Percentiles rank a stretch among this genome's conserved stretches.
Conservation (phyloP, 2,113 vertebrate genomes). For the Percopsis transmontana region DNA sequence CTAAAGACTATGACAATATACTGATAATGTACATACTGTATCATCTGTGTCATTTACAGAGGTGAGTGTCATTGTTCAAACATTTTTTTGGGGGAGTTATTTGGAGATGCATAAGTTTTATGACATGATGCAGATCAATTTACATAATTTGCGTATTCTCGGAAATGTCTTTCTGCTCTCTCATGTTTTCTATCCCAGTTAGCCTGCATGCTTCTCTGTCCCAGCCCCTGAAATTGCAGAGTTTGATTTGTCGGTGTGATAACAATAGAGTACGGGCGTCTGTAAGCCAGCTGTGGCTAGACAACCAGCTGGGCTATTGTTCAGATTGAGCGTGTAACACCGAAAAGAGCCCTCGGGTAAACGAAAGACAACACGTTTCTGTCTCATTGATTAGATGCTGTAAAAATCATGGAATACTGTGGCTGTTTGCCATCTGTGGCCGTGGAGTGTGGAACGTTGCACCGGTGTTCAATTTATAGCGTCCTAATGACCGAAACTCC, state of each 20-base stretch:
- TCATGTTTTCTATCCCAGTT: neutral
- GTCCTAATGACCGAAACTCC: neutral
- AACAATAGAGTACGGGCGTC: too few species aligned
- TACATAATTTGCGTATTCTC: too few species aligned
- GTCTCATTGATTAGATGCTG: slow-evolving; percentile 6
- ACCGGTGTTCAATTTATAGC: neutral
- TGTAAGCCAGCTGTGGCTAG: neutral
- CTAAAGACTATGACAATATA: too few species aligned
- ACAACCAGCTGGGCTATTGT: neutral
- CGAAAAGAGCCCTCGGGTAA: neutral
- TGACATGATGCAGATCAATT: too few species aligned
- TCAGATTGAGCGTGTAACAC: neutral
- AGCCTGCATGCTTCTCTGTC: neutral
- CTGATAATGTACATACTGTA: too few species aligned
- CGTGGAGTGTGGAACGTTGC: neutral
- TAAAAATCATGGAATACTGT: slow-evolving; percentile 2
- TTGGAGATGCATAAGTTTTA: too few species aligned
- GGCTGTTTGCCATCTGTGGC: slow-evolving; percentile 9
- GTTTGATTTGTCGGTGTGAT: neutral
- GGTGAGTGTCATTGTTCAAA: too few species aligned
- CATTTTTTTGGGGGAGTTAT: too few species aligned
- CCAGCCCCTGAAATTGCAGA: neutral
- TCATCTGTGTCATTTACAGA: too few species aligned
- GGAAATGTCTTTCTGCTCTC: neutral
- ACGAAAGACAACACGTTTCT: slow-evolving; percentile 6